These are phyloP conservation scores for Falco biarmicus DNA, from an alignment of 2,797 vertebrate genomes.

Conservation along the genomic window DNA sequence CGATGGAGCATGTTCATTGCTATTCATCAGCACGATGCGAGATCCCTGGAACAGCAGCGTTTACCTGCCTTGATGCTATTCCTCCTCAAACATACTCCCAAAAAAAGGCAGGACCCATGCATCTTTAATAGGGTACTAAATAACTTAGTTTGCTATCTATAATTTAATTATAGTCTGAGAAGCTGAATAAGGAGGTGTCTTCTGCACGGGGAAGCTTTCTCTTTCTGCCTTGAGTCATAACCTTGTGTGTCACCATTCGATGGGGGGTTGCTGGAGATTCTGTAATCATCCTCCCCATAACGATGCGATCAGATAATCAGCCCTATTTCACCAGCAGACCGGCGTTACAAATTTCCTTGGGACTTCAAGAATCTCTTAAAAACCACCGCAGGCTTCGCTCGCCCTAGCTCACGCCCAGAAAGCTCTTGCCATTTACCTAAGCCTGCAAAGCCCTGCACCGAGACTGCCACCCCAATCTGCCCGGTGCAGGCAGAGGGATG, in stretches of 20 bases:
- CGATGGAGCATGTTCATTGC: not conserved
- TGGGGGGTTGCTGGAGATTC: not conserved
- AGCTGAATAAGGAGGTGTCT: not conserved
- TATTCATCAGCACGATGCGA: not conserved
- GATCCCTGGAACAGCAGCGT: not conserved
- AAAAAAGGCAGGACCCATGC: not conserved
- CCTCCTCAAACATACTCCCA: not conserved
- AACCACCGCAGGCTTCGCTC: not conserved
- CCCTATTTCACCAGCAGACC: not conserved
- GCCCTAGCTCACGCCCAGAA: not conserved
- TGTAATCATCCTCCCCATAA: not conserved
- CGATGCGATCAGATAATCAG: fast-evolving
- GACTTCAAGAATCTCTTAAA: not conserved
- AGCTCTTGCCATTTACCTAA: not conserved
- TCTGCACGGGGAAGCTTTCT: not conserved
- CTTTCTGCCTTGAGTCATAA: not conserved
- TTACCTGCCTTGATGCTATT: not conserved
- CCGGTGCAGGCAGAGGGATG: not conserved
- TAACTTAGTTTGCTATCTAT: not conserved
- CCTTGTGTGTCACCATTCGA: not conserved
- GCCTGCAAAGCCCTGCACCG: not conserved
- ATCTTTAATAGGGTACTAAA: slow-evolving; percentile 17
- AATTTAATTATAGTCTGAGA: not conserved
- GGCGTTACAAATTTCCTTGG: not conserved
- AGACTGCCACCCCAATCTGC: not conserved